Percentiles rank a stretch among this genome's conserved stretches.
phyloP scores from a whole-genome alignment of 2,888 invertebrate genomes.

The Chymomyza amoena region DNA sequence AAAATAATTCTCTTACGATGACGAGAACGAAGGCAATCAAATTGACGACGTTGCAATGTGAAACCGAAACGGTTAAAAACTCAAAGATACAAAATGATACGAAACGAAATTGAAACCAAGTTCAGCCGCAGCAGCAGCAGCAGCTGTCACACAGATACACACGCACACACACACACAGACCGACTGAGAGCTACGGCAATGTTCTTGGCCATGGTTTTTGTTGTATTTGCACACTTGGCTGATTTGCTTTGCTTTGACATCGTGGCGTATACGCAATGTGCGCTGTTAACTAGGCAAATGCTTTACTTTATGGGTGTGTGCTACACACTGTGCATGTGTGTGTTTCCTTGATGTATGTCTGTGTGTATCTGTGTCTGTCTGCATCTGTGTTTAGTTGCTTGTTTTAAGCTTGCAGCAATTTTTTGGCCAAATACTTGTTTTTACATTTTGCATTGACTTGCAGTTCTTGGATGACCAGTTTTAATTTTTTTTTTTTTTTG shows the following conservation, averaged over 20 bases:
- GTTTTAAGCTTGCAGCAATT: neutral
- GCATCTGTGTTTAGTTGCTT: neutral
- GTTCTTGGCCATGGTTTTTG: slow-evolving; percentile 6
- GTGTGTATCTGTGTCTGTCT: neutral
- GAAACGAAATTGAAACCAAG: slow-evolving; percentile 53
- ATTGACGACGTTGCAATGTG: neutral
- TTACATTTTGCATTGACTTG: neutral
- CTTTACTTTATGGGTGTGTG: neutral
- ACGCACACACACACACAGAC: slow-evolving; percentile 25
- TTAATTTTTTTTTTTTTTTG: neutral
- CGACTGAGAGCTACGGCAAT: neutral
- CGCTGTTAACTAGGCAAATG: neutral
- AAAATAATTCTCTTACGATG: neutral
- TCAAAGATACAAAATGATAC: slow-evolving; percentile 22
- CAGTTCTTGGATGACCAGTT: neutral
- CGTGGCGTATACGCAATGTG: slow-evolving; percentile 64
- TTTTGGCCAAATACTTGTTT: neutral
- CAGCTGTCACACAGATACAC: slow-evolving; percentile 40
- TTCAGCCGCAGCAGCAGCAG: slow-evolving; percentile 40
- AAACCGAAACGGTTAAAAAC: slow-evolving; percentile 29
- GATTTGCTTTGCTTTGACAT: neutral
- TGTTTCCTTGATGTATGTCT: too few relatives aligned
- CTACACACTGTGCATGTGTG: neutral
- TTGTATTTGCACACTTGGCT: slow-evolving; percentile 5
- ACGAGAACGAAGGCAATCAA: neutral